Percentiles rank a stretch among this genome's conserved stretches.
Conservation (phyloP, 2,797 vertebrate genomes). For the Anisognathus igniventris region DNA sequence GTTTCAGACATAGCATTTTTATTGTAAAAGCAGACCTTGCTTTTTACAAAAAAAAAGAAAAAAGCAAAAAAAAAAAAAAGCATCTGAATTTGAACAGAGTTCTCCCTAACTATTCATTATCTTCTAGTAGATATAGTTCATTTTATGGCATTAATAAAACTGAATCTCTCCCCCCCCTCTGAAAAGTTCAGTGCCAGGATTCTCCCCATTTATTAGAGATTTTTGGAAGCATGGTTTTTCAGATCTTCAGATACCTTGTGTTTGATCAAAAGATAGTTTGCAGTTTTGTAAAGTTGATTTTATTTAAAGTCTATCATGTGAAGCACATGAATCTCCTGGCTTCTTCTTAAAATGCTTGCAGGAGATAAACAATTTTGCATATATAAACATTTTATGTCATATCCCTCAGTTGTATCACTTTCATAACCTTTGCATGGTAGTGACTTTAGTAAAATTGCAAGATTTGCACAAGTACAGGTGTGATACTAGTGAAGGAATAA, state of each 20-base stretch:
- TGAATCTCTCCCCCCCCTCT: background rate
- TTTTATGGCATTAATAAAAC: background rate
- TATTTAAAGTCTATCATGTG: background rate
- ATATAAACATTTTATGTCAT: too few species aligned
- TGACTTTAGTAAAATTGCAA: background rate
- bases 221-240: background rate
- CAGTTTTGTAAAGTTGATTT: background rate
- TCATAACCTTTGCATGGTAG: background rate
- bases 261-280: background rate
- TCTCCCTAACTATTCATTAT: background rate
- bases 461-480: background rate
- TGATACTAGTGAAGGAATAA: background rate
- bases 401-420: background rate
- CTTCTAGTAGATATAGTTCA: background rate
- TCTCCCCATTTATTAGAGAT: background rate
- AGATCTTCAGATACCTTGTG: background rate
- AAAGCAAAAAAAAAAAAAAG: background rate
- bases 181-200: background rate
- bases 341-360: background rate
- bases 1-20: background rate
- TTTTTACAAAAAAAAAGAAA: background rate
- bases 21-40: constrained; percentile 36
- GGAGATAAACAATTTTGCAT: too few species aligned
- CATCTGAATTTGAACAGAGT: background rate
- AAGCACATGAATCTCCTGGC: background rate